Evolutionary conservation across 2,888 invertebrate genomes (phyloP), one percentile per base, ranked within the genome.

Genomic region (Nemurella pictetii): DNA sequence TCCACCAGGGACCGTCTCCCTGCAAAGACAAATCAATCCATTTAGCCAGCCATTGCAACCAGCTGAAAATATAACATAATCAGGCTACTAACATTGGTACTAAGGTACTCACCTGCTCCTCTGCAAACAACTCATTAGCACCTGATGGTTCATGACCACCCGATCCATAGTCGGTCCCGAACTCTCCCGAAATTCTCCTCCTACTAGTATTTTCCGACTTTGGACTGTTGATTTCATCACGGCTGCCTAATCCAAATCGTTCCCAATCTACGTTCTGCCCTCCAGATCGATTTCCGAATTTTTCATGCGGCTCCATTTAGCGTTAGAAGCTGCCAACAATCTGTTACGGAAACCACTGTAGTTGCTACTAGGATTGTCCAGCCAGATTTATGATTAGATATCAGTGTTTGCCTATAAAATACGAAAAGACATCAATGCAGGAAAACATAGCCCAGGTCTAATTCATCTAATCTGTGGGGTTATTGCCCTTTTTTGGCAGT

Each of bases 1-100:
- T 96, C 98, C 98, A 98, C 98, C 98, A 98, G 83, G 97, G 96
- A 87, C 94, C 94, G 88, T 95, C 94, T 87, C 94, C 95, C 95
- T 95, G 89, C 85, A 91, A 89, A 15, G 85, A 36, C 0, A 81
- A 25, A 81, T 12, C 75, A 27, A 26, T 1, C 12, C 26, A 73
- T 9, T 32, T 32, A n/a, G n/a, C n/a, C 32, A 32, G 32, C 9
- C 9, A 20, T 55, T 55, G 20, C 27, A 2, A 75, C 27, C 20
- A 55, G 55, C 1, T 12, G 35, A 3, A 55, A 55, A 55, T 20
- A 55, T 55, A 55, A 20, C 55, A 55, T 20, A 55, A 1, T 7
- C 12, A n/a, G n/a, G n/a, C n/a, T n/a, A n/a, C n/a, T n/a, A n/a
- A n/a, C 55, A 55, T 55, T 20, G n/a, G n/a, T n/a, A n/a, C n/a